Percentiles rank a stretch among this genome's conserved stretches.
Evolutionary conservation across 2,797 vertebrate species (phyloP).

Genomic region (Neosilurus hyrtlii): DNA sequence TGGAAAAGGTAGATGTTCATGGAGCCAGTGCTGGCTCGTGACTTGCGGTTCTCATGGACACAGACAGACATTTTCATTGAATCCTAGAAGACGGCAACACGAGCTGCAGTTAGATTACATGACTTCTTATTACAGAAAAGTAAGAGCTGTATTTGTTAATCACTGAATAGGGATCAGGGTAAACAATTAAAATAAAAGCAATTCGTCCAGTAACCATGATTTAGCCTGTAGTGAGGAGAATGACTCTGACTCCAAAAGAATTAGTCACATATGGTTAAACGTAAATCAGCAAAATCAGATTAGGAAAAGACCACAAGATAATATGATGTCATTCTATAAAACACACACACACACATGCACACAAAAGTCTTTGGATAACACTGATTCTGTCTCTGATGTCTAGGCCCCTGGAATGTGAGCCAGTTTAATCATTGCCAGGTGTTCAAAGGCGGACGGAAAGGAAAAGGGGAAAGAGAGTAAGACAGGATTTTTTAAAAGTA

Average conservation of each 20-base stretch:
- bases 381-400: conserved; percentile 58
- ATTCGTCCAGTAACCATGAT: neutral
- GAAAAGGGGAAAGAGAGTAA: conserved; percentile 52
- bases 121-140: neutral
- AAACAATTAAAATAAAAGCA: neutral
- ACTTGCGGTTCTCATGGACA: conserved; percentile 97
- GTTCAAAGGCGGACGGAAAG: conserved; percentile 65
- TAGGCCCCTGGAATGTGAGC: conserved; percentile 64
- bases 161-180: neutral
- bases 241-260: neutral
- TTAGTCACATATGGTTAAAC: conserved; percentile 8
- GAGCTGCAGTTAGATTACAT: conserved; percentile 19
- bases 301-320: conserved; percentile 30
- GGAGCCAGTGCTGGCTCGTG: conserved; percentile 92
- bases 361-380: conserved; percentile 52
- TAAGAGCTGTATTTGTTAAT: neutral
- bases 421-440: conserved; percentile 76
- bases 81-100: conserved; percentile 73
- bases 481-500: conserved; percentile 64
- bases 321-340: conserved; percentile 55
- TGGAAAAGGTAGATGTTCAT: conserved; percentile 99
- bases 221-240: neutral
- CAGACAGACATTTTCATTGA: conserved; percentile 98
- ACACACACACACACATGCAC: conserved; percentile 46
- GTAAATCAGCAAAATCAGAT: conserved; percentile 41